phyloP scores from a whole-genome alignment of 1,140 invertebrate genomes.

The Philopotamus ludificatus region DNA sequence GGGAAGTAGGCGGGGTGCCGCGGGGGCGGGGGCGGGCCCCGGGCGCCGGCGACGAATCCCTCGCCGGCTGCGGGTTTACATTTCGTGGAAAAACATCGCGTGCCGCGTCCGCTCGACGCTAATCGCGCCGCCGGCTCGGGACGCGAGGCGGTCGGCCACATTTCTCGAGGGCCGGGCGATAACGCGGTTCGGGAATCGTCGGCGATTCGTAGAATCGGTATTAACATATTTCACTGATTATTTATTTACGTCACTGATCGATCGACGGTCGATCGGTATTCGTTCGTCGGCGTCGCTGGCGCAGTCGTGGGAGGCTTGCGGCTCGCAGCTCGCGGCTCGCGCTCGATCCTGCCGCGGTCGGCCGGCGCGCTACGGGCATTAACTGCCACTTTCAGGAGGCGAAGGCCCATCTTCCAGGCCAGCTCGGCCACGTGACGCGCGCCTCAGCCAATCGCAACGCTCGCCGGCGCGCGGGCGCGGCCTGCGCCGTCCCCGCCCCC shows the following conservation, averaged over 20 bases:
- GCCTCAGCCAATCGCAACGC: not conserved
- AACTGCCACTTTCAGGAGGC: no score
- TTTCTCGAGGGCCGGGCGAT: not conserved
- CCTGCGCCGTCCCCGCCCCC: not conserved
- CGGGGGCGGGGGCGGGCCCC: constrained; percentile 25
- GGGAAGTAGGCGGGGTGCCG: constrained; percentile 26
- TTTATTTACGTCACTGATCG: not conserved
- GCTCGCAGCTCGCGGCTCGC: not conserved
- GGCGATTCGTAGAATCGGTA: no score
- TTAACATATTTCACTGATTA: no score
- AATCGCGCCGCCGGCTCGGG: constrained; percentile 3
- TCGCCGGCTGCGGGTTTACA: not conserved
- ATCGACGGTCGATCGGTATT: not conserved
- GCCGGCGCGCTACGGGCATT: no score
- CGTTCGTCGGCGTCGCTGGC: not conserved
- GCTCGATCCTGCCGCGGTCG: not conserved
- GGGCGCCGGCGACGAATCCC: constrained; percentile 13
- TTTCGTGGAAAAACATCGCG: constrained; percentile 21
- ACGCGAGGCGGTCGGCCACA: not conserved
- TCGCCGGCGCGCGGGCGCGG: not conserved
- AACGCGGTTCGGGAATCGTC: not conserved
- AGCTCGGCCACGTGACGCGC: not conserved
- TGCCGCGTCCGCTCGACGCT: constrained; percentile 22
- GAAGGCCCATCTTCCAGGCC: no score
- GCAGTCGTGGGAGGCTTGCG: not conserved